These are phyloP conservation scores for Podabrus alpinus DNA, from an alignment of 2,888 invertebrate species.

Conservation along the genomic window DNA sequence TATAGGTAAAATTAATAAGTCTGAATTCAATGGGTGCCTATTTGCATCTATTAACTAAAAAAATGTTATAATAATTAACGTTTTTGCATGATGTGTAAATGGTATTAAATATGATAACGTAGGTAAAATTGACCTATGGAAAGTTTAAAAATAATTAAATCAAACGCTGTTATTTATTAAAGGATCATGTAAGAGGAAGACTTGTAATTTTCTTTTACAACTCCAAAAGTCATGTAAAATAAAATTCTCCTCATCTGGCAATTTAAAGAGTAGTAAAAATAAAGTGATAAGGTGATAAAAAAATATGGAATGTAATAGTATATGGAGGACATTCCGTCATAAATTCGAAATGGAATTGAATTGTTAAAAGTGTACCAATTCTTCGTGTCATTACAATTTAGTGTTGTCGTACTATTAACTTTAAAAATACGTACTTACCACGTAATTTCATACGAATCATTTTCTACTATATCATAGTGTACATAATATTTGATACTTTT, in stretches of 20 bases:
- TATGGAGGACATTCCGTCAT: background rate
- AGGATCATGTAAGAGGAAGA: background rate
- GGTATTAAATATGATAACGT: background rate
- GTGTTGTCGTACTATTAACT: background rate
- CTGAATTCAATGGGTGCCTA: conserved; percentile 30
- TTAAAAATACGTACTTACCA: background rate
- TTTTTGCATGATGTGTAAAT: background rate
- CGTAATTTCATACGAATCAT: background rate
- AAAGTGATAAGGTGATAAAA: background rate
- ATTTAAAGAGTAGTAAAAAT: background rate
- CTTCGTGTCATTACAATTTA: background rate
- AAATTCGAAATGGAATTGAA: background rate
- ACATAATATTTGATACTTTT: background rate
- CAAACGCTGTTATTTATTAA: background rate
- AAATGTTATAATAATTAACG: background rate
- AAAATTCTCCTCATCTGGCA: background rate
- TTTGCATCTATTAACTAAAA: conserved; percentile 2
- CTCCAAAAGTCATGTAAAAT: background rate
- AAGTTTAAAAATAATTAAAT: background rate
- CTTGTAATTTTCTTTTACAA: background rate
- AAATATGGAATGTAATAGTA: background rate
- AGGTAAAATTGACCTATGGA: background rate
- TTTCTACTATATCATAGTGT: background rate
- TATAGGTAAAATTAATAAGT: conserved; percentile 4
- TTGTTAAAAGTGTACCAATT: background rate